Evolutionary conservation across 2,113 vertebrate genomes (phyloP), one percentile per base, ranked within the genome.

Genomic region (Rhinoderma darwinii): DNA sequence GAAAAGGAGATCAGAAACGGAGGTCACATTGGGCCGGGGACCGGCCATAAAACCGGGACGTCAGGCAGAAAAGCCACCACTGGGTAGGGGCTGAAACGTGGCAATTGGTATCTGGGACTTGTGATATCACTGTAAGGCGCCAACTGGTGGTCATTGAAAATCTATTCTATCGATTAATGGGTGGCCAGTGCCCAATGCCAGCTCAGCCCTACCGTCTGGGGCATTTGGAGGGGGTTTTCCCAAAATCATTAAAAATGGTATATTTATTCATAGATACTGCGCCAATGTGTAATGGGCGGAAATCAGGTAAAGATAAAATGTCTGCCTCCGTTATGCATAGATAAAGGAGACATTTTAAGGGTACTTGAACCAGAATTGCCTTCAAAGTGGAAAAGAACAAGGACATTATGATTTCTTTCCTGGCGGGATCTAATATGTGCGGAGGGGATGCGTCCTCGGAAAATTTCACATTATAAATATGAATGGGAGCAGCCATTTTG

Each of bases 401-500:
- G 68, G 68, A 22, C 68, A 72, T 72, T 39, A 72, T 72, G 47
- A 54, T 37, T 32, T 50, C 0, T 51, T 32, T 51, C 32, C 12
- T 35, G 20, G 6, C 6, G 50, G 43, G 27, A 20, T 30, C 18
- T 22, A 50, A 17, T 47, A 44, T 78, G 75, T 78, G 47, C 39
- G 22, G 22, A 59, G 78, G 56, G 54, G 54, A 81, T 12, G 78
- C 20, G 61, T 61, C n/a, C 54, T 15, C 3, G 5, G 25, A 25
- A 37, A 41, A 43, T 44, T 35, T 41, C 59, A 2, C 17, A 27
- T 82, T 82, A 82, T 82, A 44, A 66, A 66, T 82, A 82, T 82
- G 56, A 66, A 82, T 43, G 56, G 79, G 37, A 63, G 79, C 56
- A 82, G 79, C 79, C 79, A 82, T 82, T 41, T 82, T 82, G 79